Evolutionary conservation across 2,797 vertebrate species (phyloP).

Genomic region (Sebastes itinus): DNA sequence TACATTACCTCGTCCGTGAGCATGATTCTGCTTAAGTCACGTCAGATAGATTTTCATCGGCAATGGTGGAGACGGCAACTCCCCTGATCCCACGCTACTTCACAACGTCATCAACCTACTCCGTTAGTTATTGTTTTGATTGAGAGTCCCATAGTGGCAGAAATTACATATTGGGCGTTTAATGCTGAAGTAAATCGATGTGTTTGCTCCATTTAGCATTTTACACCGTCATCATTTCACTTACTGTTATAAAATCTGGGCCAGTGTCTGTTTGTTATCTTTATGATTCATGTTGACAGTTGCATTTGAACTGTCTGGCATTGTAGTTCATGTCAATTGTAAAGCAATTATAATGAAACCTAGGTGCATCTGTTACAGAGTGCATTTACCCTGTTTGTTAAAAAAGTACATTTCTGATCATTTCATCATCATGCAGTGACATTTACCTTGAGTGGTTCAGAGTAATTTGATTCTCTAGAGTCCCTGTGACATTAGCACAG

Average conservation of each 20-base stretch:
- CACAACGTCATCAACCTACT: no score
- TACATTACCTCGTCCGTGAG: no score
- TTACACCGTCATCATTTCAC: background rate
- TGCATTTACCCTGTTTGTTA: constrained; percentile 4
- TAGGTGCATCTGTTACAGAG: constrained; percentile 9
- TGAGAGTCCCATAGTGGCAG: no score
- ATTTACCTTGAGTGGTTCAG: constrained; percentile 65
- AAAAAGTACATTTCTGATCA: constrained; percentile 48
- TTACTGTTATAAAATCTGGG: background rate
- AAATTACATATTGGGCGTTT: no score
- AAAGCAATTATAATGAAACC: background rate
- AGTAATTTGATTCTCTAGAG: constrained; percentile 58
- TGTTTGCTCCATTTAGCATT: background rate
- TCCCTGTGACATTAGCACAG: constrained; percentile 65
- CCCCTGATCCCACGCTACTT: no score
- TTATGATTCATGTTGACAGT: background rate
- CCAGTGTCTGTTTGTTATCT: background rate
- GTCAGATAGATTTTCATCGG: no score
- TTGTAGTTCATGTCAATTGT: background rate
- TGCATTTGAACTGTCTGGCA: background rate
- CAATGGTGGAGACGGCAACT: no score
- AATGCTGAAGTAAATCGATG: background rate
- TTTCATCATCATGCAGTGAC: constrained; percentile 63
- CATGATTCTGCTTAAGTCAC: no score
- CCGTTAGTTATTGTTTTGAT: no score